Base-by-base conservation (phyloP, 2,797 vertebrate genomes). In the Neoniphon sammara region DNA sequence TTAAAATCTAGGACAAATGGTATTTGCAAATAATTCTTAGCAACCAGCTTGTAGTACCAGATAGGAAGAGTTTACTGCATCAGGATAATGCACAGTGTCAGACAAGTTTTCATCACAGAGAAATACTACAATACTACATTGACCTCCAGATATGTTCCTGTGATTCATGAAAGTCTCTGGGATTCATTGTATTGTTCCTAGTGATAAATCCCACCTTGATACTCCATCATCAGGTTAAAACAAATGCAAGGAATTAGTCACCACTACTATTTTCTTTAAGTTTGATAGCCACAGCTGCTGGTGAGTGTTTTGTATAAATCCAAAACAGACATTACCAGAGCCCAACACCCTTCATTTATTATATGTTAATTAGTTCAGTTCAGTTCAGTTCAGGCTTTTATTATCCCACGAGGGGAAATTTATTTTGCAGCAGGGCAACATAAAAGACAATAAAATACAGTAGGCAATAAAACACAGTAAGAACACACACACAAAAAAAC, bases 331-430 rank as follows among this genome's bases (percentile, higher is more conserved):
- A 75, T 64, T 25, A 56, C 49, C 66, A 62, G 66, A 74, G 27
- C 80, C 77, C 55, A 77, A 62, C 36, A 82, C 36, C 10, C 30
- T 47, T 34, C 44, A 73, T 80, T 77, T 66, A 76, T 82, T 73
- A 70, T 39, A 30, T 53, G 14, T 66, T 70, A 27, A 84, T 81
- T 73, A 55, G 25, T 27, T 27, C 25, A 27, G 4, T 27, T 27
- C 25, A 27, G 2, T 27, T 27, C 25, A 27, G 25, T 27, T 27
- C 25, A 27, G 25, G 25, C 25, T 27, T 27, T 27, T 27, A 27
- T 27, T 27, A 4, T 27, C 25, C 25, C 25, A 27, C 25, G 2
- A 27, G 25, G 25, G 25, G 25, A 27, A 27, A 27, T 27, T 27
- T 27, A 27, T 27, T 27, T 27, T 27, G 25, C 25, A 27, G 25